Evolutionary conservation across 2,797 vertebrate species (phyloP), one percentile per base, ranked within the genome.

Genomic region (Hapalemur alaotrensis): DNA sequence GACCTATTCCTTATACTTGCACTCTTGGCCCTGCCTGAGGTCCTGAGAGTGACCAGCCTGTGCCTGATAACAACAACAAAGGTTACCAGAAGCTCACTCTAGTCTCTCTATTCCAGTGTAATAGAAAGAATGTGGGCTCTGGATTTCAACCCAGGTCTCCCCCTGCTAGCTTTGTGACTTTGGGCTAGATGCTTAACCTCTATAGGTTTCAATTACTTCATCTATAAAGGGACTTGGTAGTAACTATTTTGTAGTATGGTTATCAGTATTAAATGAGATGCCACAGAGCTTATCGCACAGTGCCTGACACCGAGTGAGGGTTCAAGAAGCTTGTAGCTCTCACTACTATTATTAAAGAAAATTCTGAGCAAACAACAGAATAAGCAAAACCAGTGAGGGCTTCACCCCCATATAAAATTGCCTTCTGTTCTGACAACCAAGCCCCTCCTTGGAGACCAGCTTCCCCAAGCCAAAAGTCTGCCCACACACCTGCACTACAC

Each of bases 341-440:
- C 50, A 87, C 15, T 61, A 72, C 38, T 73, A 85, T 30, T 63
- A 63, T 80, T 95, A 88, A 35, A 95, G 72, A 93, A 93, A 95
- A 75, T 73, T 81, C 75, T 81, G 12, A 80, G 43, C 41, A 75
- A 83, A 94, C 52, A 38, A 79, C 41, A 84, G 57, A 35, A 87
- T 52, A 95, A 89, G 73, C 79, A 94, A 93, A 89, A 93, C 70
- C 32, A 87, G 25, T 70, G 17, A 80, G 54, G 52, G 63, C 23
- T 93, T 87, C 4, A 41, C 48, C 7, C 18, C 67, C 87, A 48
- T 65, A 52, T 3, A 95, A n/a, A 92, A 91, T 7, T 79, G 69
- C 50, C 79, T 94, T 97, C 90, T 81, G 43, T 69, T 95, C 61
- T 96, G 30, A 70, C 54, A 84, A 78, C 43, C 54, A 94, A 94